phyloP scores from a whole-genome alignment of 2,888 invertebrate genomes.

The Neoaliturus tenellus region DNA sequence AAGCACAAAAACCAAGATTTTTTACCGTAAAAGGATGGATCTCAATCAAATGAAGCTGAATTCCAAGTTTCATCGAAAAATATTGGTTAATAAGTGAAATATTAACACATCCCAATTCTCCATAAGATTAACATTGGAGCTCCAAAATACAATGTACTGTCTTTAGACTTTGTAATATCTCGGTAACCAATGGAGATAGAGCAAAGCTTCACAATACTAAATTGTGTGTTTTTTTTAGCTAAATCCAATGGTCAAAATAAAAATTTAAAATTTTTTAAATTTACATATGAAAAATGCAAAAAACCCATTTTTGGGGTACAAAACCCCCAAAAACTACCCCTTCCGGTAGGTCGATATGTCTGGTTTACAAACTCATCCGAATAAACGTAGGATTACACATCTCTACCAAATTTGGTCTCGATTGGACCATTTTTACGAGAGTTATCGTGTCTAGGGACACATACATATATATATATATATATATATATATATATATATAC shows the following conservation, averaged over 20 bases:
- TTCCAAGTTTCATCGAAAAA: too few species aligned
- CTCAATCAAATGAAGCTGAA: too few species aligned
- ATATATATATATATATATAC: neutral
- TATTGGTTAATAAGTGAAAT: too few species aligned
- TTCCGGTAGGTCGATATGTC: neutral
- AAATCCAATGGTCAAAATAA: neutral
- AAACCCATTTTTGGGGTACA: neutral
- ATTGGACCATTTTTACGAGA: neutral
- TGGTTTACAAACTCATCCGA: neutral
- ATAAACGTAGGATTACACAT: neutral
- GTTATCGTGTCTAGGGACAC: neutral
- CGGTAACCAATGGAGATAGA: neutral
- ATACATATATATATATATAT: neutral
- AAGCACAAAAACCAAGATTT: too few species aligned
- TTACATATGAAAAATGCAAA: neutral
- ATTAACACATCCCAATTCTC: neutral
- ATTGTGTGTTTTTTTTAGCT: neutral
- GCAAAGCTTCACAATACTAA: neutral
- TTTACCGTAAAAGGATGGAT: too few species aligned
- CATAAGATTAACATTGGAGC: neutral
- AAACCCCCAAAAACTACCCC: neutral
- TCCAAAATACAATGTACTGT: too few species aligned
- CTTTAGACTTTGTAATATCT: neutral
- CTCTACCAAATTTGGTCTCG: neutral
- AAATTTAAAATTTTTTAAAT: neutral